A percentile compares a stretch with the other conserved stretches of the same genome.
phyloP scores from a whole-genome alignment of 64 coral and sea anemone genomes.

The Porites australiensis region DNA sequence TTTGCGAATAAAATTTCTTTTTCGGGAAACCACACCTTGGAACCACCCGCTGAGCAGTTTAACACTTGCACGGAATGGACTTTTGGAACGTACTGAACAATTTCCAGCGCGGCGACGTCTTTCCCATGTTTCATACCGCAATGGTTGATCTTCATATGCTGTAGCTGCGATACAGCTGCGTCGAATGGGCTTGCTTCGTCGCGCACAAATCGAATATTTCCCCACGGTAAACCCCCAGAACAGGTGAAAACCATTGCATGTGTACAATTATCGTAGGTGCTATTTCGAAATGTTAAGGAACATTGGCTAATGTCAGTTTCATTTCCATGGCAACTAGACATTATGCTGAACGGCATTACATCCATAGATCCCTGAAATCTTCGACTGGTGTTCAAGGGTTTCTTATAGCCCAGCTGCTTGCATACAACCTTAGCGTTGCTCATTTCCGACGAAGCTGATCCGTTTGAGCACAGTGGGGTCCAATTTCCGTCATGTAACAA shows the following conservation, averaged over 20 bases:
- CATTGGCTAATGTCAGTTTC: constrained; percentile 66
- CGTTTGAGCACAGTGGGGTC: constrained; percentile 11
- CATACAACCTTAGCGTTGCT: constrained; percentile 19
- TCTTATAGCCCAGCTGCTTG: constrained; percentile 17
- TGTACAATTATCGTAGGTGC: not conserved
- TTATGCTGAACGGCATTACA: not conserved
- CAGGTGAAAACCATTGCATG: not conserved
- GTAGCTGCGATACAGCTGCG: not conserved
- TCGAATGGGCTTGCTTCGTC: not conserved
- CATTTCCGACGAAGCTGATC: not conserved
- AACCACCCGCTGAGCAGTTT: constrained; percentile 1
- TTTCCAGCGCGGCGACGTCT: not conserved
- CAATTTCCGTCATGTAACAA: not conserved
- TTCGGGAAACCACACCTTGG: not conserved
- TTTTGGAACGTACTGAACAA: not conserved
- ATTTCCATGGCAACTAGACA: constrained; percentile 52
- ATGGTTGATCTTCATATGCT: constrained; percentile 14
- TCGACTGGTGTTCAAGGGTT: not conserved
- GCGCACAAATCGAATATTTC: constrained; percentile 65
- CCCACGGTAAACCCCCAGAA: constrained; percentile 48
- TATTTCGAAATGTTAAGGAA: not conserved
- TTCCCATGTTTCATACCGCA: constrained; percentile 7
- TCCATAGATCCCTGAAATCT: not conserved
- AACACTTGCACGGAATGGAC: not conserved
- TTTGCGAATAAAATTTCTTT: not conserved